Base-by-base conservation (phyloP, 2,888 invertebrate genomes). In the Oxytorus armatus region DNA sequence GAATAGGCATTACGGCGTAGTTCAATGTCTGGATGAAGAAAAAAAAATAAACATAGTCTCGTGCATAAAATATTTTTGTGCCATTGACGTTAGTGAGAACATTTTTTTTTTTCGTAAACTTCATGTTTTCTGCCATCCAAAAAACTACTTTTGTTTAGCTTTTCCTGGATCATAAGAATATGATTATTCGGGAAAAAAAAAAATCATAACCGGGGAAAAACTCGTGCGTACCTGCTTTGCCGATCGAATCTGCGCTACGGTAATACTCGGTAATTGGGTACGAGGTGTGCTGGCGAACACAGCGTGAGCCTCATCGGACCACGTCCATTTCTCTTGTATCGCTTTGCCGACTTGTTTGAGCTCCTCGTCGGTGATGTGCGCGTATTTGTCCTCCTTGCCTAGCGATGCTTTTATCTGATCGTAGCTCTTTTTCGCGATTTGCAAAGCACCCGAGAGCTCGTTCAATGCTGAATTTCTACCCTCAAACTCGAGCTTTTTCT, bases 321-420 rank as follows among this genome's bases (percentile, higher is more conserved):
- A 99, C 23, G 82, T 21, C 90, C 90, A 90, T 57, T 91, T 92
- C 0, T 90, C 90, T 82, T 94, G 94, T 86, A 95, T 94, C 79
- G 96, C 95, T 87, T 95, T 95, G 79, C 95, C 94, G 73, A 96
- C 95, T 89, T 96, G 96, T 76, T 96, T 95, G 39, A 98, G 94
- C 85, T 98, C 98, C 36, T 96, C 95, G 25, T 96, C 95, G 11
- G 95, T 94, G 72, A 98, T 92, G 91, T 99, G 98, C 66, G 95
- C 93, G 91, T 95, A 97, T 88, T 96, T 96, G 21, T 95, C 93
- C 83, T 96, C 95, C 59, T 95, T 95, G 16, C 85, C 86, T 21
- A 29, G 63, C 1, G 85, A 84, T 2, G 82, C 55, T 63, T 93
- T 94, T 90, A 95, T 96, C 84, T 94, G 94, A 88, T 96, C 96